These are phyloP conservation scores for Corynorhinus townsendii DNA, from an alignment of 2,113 vertebrate species.

Conservation along the genomic window DNA sequence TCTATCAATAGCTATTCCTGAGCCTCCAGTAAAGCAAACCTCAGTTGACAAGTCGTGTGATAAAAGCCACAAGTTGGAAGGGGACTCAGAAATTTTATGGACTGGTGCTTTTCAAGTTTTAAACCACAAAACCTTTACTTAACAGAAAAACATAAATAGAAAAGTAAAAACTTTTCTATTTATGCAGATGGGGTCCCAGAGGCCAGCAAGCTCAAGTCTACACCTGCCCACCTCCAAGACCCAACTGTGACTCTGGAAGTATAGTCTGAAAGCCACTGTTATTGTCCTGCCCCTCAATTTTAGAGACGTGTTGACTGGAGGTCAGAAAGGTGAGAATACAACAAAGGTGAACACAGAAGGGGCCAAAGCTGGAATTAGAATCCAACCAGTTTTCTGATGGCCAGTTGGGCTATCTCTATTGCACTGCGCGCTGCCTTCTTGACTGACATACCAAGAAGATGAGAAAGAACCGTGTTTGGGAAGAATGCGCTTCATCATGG, in stretches of 20 bases:
- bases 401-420: background rate
- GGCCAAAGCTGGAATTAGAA: background rate
- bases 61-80: background rate
- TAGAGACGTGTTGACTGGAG: background rate
- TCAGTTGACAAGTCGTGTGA: background rate
- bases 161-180: background rate
- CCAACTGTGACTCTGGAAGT: background rate
- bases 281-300: background rate
- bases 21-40: background rate
- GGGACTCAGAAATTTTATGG: background rate
- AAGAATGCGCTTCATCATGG: background rate
- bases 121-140: background rate
- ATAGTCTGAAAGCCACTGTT: background rate
- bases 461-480: background rate
- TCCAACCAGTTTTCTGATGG: background rate
- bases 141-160: background rate
- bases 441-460: background rate
- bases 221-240: background rate
- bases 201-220: background rate
- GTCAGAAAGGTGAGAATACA: background rate
- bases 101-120: background rate
- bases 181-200: background rate
- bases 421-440: background rate
- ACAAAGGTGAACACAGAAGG: rapidly evolving
- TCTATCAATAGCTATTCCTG: background rate